Base-by-base conservation (phyloP, 2,113 vertebrate species). In the Calyptommatus sinebrachiatus region DNA sequence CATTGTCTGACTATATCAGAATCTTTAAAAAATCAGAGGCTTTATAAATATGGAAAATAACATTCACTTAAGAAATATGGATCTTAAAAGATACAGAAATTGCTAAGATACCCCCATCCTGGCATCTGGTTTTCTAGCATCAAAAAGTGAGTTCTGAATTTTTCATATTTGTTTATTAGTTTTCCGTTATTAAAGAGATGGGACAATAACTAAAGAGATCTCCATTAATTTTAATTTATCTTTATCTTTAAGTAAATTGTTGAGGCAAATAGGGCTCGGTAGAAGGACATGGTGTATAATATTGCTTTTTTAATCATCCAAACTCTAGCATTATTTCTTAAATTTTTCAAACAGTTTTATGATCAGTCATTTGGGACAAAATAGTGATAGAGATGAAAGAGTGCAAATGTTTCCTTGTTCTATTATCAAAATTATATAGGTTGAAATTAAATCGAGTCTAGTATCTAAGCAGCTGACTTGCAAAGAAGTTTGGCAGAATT, bases 341-440 rank as follows among this genome's bases (percentile, higher is more conserved):
- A 9, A 61, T 66, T 48, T 68, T 71, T 26, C 7, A 41, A 67
- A 21, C n/a, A 4, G 29, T 67, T 75, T 75, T 46, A 26, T 87
- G 81, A 76, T 76, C 79, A 86, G 3, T 71, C 22, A 16, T 73
- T 89, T 77, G 28, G 53, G 79, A 29, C 1, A 0, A 8, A 1
- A 71, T 81, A 57, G 5, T 63, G 71, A 85, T 86, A 14, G 60
- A 79, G 73, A 88, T 90, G 14, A 78, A 82, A 85, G 61, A 86
- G 79, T 85, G 57, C n/a, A 16, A 66, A 66, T 5, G 29, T 83
- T 90, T 89, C 77, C 81, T 84, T 90, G 68, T 61, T 83, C 81
- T 75, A 14, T 86, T 20, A 1, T 0, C 78, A 85, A 35, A 86
- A 83, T 81, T 76, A 83, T 88, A 1, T 71, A 70, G 21, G 41